Base-by-base conservation (phyloP, 2,888 invertebrate genomes). In the Cosmia trapezina region DNA sequence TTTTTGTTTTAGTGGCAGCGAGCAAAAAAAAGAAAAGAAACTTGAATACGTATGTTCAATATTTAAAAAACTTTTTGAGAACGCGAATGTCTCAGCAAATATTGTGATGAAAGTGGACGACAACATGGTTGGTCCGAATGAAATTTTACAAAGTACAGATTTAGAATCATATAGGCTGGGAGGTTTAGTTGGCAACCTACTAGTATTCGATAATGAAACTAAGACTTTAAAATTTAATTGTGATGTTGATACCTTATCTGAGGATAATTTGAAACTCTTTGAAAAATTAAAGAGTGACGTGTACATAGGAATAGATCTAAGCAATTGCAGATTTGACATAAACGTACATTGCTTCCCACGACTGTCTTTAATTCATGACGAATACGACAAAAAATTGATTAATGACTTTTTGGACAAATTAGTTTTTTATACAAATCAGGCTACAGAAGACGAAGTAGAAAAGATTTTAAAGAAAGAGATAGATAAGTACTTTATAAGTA, bases 361-460 rank as follows among this genome's bases (percentile, higher is more conserved):
- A 49, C 60, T 83, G n/a, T 53, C 60, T 28, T 59, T 83, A 17
- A 41, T 72, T 51, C 33, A 70, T 14, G 57, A 68, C 1, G 57
- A 68, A 9, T 19, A 62, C 7, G 83, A 83, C n/a, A 47, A 53
- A 37, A 59, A 49, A 11, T 28, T 80, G 14, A 66, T 82, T 1
- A 61, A 41, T 47, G 37, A 73, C 1, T 78, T 80, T 73, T 57
- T 82, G 8, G 5, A 8, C n/a, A 70, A 81, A 14, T 63, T 86
- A 12, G 65, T 51, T 22, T 81, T 87, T 75, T 84, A 78, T 49
- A 84, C 86, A 11, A 83, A 85, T 73, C 86, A 87, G 74, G 81
- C 81, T 1, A 77, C 65, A 54, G 85, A 87, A 70, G 80, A 83
- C n/a, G 72, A 77, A 9, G 70, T 87, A 37, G 84, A 86, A 81